Evolutionary conservation across 2,113 vertebrate genomes (phyloP).

Genomic region (Macaca mulatta): DNA sequence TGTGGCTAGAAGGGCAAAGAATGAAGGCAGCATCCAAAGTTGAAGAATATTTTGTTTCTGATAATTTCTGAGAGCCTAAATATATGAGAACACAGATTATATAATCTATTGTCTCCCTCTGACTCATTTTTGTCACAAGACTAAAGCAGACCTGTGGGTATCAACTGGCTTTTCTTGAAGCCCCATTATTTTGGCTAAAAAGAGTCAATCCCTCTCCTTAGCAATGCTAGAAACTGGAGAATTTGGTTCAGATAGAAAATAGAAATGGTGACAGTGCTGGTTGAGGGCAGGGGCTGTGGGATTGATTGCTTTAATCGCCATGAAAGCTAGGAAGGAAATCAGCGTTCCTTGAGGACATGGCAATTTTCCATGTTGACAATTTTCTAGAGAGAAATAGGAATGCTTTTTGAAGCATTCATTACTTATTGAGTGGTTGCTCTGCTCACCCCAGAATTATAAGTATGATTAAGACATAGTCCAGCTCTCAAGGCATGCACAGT

Average conservation of each 20-base stretch:
- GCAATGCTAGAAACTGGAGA: not conserved
- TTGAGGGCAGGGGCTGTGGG: not conserved
- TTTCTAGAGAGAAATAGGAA: slow-evolving; percentile 44
- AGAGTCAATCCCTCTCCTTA: not conserved
- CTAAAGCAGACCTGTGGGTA: not conserved
- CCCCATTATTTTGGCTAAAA: not conserved
- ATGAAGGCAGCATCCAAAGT: not conserved
- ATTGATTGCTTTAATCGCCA: not conserved
- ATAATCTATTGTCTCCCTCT: not conserved
- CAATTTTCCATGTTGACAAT: slow-evolving; percentile 44
- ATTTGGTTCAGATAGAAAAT: not conserved
- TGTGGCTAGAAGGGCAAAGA: not conserved
- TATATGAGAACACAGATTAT: not conserved
- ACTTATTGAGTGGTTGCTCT: slow-evolving; percentile 34
- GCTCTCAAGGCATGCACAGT: not conserved
- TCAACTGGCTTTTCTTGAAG: not conserved
- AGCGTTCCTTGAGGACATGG: slow-evolving; percentile 37
- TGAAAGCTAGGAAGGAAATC: not conserved
- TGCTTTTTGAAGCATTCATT: slow-evolving; percentile 47
- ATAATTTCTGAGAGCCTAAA: not conserved
- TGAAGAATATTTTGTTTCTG: slow-evolving; percentile 12
- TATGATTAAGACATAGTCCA: slow-evolving; percentile 27
- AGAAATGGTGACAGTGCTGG: not conserved
- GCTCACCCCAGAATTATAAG: slow-evolving; percentile 35
- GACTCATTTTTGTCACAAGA: not conserved